Percentiles rank a stretch among this genome's conserved stretches.
phyloP scores from a whole-genome alignment of 1,140 invertebrate genomes.

The Eulimnadia texana region DNA sequence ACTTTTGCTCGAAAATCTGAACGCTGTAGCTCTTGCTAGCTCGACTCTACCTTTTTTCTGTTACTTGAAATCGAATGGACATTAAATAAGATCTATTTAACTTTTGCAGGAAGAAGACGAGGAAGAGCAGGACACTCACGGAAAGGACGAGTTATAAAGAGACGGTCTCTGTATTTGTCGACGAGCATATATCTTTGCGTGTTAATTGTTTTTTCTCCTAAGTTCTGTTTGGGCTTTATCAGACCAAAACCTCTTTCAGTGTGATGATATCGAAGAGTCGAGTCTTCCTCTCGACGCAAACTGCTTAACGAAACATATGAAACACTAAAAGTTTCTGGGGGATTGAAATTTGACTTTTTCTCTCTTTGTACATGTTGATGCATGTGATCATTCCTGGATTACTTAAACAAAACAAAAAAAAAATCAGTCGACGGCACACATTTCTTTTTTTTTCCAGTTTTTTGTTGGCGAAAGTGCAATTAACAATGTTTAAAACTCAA shows the following conservation, averaged over 20 bases:
- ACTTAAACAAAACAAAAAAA: too few relatives aligned
- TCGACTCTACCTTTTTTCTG: neutral
- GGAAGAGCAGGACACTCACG: slow-evolving; percentile 46
- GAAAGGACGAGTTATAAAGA: slow-evolving; percentile 49
- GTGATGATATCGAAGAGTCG: neutral
- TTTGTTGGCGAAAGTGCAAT: neutral
- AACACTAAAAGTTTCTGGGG: too few relatives aligned
- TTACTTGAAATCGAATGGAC: neutral
- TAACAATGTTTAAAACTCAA: neutral
- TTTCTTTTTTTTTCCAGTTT: neutral
- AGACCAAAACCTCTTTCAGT: neutral
- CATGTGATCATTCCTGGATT: neutral
- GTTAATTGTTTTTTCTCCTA: neutral
- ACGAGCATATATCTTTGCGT: neutral
- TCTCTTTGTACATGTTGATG: neutral
- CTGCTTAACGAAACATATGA: neutral
- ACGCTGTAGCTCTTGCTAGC: slow-evolving; percentile 5
- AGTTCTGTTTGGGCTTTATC: neutral
- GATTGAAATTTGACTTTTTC: neutral
- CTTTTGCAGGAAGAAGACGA: slow-evolving; percentile 38
- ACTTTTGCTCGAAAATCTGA: neutral
- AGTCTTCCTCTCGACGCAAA: neutral
- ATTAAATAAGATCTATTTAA: slow-evolving; percentile 7
- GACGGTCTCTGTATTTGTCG: neutral
- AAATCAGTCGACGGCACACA: neutral